These are phyloP conservation scores for Stratiomys singularior DNA, from an alignment of 2,888 invertebrate species.

Conservation along the genomic window DNA sequence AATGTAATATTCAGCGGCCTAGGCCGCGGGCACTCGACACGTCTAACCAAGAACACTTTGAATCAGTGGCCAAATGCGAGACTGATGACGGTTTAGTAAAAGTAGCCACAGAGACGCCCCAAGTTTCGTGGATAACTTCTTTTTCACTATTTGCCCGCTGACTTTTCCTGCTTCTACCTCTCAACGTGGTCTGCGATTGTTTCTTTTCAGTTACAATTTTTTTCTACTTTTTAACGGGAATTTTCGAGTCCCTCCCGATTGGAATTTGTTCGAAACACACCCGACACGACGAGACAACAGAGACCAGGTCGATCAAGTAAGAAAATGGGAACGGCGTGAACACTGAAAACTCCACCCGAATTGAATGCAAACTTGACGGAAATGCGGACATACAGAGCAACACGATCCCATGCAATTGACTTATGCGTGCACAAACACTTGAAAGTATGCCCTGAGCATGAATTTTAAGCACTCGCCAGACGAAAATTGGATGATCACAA, in stretches of 20 bases:
- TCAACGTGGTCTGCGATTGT: neutral
- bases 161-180: neutral
- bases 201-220: no score
- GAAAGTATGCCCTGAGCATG: neutral
- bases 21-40: neutral
- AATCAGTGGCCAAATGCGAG: neutral
- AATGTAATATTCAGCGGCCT: neutral
- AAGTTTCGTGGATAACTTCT: slow-evolving; percentile 14
- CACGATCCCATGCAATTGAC: neutral
- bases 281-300: neutral
- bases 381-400: neutral
- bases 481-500: neutral
- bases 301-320: neutral
- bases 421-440: neutral
- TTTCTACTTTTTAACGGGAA: neutral
- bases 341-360: slow-evolving; percentile 21
- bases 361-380: neutral
- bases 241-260: slow-evolving; percentile 10
- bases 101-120: slow-evolving; percentile 19
- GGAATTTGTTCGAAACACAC: neutral
- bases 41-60: neutral
- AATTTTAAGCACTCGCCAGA: neutral
- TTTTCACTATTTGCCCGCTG: neutral
- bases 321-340: neutral
- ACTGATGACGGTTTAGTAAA: slow-evolving; percentile 11